Base-by-base conservation (phyloP, 1,140 invertebrate species). In the Drosophila arawakana region DNA sequence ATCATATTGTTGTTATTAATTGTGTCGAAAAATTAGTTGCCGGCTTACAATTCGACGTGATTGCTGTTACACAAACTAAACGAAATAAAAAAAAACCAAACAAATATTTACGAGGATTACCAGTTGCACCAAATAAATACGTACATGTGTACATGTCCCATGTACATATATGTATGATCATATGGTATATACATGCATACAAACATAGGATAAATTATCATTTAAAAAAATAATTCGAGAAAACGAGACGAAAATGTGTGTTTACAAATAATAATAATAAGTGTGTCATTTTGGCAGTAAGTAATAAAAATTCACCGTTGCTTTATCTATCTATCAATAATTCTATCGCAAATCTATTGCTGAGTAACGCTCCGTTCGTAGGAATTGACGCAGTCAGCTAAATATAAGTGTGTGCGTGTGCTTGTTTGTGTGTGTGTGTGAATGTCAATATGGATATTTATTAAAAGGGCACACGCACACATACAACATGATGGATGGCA, bases 121-220 rank as follows among this genome's bases (percentile, higher is more conserved):
- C 65, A 69, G 50, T 72, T 76, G 73, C 60, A 50, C 67, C 55
- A 47, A 67, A 65, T 41, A 44, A 70, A 52, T 65, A 67, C 63
- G 52, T 39, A 70, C 60, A 30, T 62, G 34, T 55, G 15, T 39
- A 71, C 2, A 10, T 39, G 35, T 49, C 46, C 13, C 44, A 54
- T 55, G 52, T 55, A 55, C 52, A 55, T 55, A 37, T 49, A 43
- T 73, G 44, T 52, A 59, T 73, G 37, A 58, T 68, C 21, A 39
- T 68, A 52, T 69, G 35, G 58, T 76, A 76, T 61, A 54, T 73
- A 59, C 9, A 37, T 55, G 41, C 15, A 62, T 18, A 52, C 18
- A 70, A 57, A 47, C 52, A n/a, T 67, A 35, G 13, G 52, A 50
- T 59, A 52, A 69, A 44, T 47, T 39, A 54, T 55, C 65, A 68